These are phyloP conservation scores for Trissolcus japonicus DNA, from an alignment of 2,888 invertebrate species.

Conservation along the genomic window DNA sequence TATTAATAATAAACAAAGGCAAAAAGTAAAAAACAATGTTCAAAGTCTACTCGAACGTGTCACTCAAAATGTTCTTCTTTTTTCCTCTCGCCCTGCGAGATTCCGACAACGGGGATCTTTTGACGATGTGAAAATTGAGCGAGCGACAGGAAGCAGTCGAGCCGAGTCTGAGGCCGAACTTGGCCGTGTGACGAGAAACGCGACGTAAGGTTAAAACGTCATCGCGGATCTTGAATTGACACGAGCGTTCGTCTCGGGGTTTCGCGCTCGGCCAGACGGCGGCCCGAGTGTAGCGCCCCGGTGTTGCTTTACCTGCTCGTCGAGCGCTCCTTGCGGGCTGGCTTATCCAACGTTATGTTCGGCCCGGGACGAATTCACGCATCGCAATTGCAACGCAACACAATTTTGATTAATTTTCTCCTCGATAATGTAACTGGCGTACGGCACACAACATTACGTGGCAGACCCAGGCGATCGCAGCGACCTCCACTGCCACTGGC, in stretches of 20 bases:
- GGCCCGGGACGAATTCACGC: constrained; percentile 62
- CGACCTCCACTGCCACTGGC: constrained; percentile 28
- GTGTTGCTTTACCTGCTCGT: constrained; percentile 58
- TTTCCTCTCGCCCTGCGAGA: no score
- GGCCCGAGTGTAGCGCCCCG: neutral
- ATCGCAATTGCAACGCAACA: constrained; percentile 64
- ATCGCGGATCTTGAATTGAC: constrained; percentile 55
- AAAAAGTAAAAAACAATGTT: no score
- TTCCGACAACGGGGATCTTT: no score
- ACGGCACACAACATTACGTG: constrained; percentile 75
- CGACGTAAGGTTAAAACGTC: constrained; percentile 71
- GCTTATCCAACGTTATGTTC: constrained; percentile 63
- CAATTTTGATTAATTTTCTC: constrained; percentile 64
- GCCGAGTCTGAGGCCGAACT: neutral
- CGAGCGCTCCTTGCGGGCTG: constrained; percentile 47
- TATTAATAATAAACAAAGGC: no score
- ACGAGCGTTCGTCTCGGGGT: constrained; percentile 6
- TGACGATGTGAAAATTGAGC: no score
- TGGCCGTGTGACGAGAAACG: constrained; percentile 38
- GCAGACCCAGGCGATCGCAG: constrained; percentile 60
- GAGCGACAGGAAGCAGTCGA: neutral
- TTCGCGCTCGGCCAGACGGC: neutral
- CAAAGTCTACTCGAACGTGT: no score
- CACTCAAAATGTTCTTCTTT: no score
- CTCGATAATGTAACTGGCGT: constrained; percentile 64